A percentile compares a stretch with the other conserved stretches of the same genome.
phyloP scores from a whole-genome alignment of 1,140 invertebrate species.

The Conus betulinus region DNA sequence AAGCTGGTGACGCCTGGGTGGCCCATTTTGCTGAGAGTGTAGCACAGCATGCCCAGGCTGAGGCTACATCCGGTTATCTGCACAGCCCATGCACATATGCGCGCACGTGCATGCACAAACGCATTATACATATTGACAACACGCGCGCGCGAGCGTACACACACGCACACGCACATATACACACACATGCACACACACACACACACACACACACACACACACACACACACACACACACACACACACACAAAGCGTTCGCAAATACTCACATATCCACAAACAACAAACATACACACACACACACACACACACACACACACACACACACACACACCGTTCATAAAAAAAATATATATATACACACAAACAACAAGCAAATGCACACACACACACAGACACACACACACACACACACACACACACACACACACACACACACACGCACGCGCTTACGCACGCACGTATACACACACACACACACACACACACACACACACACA shows the following conservation, averaged over 20 bases:
- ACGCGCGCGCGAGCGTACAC: too few species aligned
- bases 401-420: not conserved
- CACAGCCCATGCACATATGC: not conserved
- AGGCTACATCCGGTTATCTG: conserved; percentile 55
- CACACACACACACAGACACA: not conserved
- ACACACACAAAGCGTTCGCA: too few species aligned
- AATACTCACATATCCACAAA: too few species aligned
- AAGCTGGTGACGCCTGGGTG: conserved; percentile 40
- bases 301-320: too few species aligned
- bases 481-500: not conserved
- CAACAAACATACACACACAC: too few species aligned
- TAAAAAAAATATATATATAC: too few species aligned
- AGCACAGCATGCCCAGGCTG: conserved; percentile 54
- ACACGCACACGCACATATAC: not conserved
- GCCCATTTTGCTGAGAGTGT: conserved; percentile 50
- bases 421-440: not conserved
- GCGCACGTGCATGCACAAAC: not conserved
- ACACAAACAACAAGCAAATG: too few species aligned
- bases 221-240: too few species aligned
- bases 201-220: too few species aligned
- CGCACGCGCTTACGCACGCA: too few species aligned
- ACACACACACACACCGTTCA: too few species aligned
- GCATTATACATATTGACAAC: not conserved
- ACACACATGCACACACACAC: too few species aligned
- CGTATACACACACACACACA: not conserved